Evolutionary conservation across 2,797 vertebrate species (phyloP), one percentile per base, ranked within the genome.

Genomic region (Ctenopoma multispine): DNA sequence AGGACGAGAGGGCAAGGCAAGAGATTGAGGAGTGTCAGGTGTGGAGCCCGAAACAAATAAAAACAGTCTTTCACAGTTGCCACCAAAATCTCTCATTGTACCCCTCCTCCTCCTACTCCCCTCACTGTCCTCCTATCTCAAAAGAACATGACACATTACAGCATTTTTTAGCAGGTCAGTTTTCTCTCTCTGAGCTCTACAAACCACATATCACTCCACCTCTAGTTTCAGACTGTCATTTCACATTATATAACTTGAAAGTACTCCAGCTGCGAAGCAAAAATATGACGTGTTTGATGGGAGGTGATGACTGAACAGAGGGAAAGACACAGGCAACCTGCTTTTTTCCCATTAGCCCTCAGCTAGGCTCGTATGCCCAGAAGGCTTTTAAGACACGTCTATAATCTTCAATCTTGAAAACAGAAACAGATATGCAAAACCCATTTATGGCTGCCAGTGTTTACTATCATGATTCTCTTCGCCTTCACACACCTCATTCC

Each of bases 231-330:
- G 74, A 74, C 85, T 87, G 91, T 90, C 89, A 84, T 89, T 87
- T 87, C 41, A 18, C 62, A 90, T 92, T 91, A 90, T 83, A 79
- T 79, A 89, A 89, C 86, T 83, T 64, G 65, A 87, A 86, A 87
- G 79, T 72, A 64, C 81, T 87, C 84, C 38, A 70, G 81, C 68
- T 72, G 65, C 67, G 80, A 65, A 85, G 81, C 69, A 69, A 82
- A 90, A 85, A 85, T 56, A 75, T 75, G 69, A 84, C 56, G 34
- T 59, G 40, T 81, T 63, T 82, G 74, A 87, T 78, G 64, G 64
- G 68, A 84, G 79, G 77, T 85, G 83, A 89, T 72, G 74, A 85
- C 79, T 56, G 18, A 29, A 31, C 27, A 64, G 53, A 55, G 73
- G 34, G 61, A 27, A 18, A 49, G 54, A 59, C 34, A n/a, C 51